Evolutionary conservation across 2,113 vertebrate species (phyloP).

Genomic region (Manacus vitellinus): DNA sequence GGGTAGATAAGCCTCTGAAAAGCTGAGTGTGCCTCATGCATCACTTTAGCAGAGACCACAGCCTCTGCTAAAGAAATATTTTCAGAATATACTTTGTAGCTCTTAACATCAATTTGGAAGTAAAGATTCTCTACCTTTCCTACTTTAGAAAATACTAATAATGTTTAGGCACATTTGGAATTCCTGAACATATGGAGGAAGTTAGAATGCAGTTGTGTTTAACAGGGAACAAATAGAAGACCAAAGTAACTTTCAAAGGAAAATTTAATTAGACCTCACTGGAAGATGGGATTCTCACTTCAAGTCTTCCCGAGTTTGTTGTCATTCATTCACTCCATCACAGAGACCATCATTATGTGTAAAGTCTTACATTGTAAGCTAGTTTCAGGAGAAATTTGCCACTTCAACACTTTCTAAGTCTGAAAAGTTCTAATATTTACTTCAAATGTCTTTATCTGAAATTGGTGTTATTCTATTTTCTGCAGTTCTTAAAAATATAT

Average conservation of each 20-base stretch:
- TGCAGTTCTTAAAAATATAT: neutral
- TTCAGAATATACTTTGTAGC: neutral
- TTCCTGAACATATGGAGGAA: neutral
- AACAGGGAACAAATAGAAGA: neutral
- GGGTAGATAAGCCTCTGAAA: neutral
- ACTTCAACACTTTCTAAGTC: neutral
- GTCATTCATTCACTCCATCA: neutral
- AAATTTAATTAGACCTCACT: neutral
- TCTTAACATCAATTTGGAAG: neutral
- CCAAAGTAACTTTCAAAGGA: neutral
- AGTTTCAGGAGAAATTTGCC: neutral
- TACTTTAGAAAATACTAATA: neutral
- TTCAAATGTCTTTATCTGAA: neutral
- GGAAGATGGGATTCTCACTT: neutral
- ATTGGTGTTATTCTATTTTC: neutral
- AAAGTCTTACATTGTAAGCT: neutral
- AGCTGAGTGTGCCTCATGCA: neutral
- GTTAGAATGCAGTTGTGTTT: neutral
- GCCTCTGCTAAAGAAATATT: neutral
- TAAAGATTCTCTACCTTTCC: neutral
- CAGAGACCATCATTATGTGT: accelerated
- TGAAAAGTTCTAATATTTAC: neutral
- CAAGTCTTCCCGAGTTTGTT: neutral
- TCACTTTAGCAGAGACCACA: neutral
- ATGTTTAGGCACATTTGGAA: neutral